Conservation (phyloP, 2,113 vertebrate species). For the Noturus placidus region DNA sequence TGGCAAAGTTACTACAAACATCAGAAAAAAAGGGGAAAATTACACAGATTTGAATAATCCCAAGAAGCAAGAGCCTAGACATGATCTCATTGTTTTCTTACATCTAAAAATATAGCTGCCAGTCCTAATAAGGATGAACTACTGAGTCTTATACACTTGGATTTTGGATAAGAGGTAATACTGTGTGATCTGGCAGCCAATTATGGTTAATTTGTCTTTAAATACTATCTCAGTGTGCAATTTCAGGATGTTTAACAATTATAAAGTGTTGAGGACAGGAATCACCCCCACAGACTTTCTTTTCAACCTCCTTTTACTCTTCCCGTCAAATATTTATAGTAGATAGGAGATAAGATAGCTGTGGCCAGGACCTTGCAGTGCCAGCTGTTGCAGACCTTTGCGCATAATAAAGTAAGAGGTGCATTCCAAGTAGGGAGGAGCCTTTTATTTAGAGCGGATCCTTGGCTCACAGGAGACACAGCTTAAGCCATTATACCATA, state of each 20-base stretch:
- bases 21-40: not conserved
- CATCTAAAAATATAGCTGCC: not conserved
- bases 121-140: not conserved
- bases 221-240: not conserved
- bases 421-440: constrained; percentile 62
- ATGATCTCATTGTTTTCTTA: not conserved
- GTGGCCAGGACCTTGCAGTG: constrained; percentile 68
- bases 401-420: constrained; percentile 76
- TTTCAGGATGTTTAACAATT: constrained; percentile 29
- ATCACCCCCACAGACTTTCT: constrained; percentile 27
- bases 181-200: not conserved
- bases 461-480: constrained; percentile 58
- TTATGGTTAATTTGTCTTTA: not conserved
- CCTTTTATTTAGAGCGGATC: constrained; percentile 73
- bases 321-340: constrained; percentile 76
- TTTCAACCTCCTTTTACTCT: constrained; percentile 37
- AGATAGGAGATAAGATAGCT: constrained; percentile 80
- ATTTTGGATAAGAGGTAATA: not conserved
- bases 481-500: constrained; percentile 33
- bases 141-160: not conserved
- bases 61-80: not conserved
- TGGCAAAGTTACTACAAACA: not conserved
- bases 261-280: not conserved
- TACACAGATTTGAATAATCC: not conserved
- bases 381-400: constrained; percentile 80